These are phyloP conservation scores for Cylindroiulus punctatus DNA, from an alignment of 2,888 invertebrate species.

Conservation along the genomic window DNA sequence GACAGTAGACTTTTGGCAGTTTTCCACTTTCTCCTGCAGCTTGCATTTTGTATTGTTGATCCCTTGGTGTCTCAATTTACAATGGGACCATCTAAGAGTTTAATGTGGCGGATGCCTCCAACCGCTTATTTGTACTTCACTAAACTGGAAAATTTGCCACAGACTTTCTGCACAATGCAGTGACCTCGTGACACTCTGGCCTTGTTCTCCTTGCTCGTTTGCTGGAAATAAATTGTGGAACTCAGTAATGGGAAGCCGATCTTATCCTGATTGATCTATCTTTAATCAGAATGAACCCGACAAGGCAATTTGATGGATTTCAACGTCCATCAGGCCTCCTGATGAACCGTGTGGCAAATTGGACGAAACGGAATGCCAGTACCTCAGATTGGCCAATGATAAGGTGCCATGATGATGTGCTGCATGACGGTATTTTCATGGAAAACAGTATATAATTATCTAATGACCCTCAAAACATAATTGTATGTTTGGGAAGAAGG, in stretches of 20 bases:
- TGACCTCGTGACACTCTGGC: neutral
- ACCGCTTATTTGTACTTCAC: conserved; percentile 32
- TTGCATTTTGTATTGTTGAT: neutral
- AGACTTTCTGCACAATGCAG: neutral
- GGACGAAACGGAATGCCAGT: neutral
- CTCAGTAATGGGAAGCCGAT: neutral
- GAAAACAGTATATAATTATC: no score
- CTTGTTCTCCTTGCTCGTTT: neutral
- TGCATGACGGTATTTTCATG: neutral
- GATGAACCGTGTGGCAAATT: neutral
- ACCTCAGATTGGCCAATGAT: neutral
- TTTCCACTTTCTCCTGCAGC: neutral
- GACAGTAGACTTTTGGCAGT: neutral
- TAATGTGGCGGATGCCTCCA: conserved; percentile 32
- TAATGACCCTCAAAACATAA: no score
- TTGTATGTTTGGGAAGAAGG: no score
- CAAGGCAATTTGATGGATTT: neutral
- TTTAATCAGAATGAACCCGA: neutral
- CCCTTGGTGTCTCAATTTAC: neutral
- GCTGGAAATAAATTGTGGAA: neutral
- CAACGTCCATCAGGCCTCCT: neutral
- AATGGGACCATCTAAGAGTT: neutral
- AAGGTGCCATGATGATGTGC: neutral
- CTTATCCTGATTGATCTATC: neutral
- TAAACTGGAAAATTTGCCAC: neutral